Conservation (phyloP, 2,113 vertebrate species). For the Centropus unirufus region DNA sequence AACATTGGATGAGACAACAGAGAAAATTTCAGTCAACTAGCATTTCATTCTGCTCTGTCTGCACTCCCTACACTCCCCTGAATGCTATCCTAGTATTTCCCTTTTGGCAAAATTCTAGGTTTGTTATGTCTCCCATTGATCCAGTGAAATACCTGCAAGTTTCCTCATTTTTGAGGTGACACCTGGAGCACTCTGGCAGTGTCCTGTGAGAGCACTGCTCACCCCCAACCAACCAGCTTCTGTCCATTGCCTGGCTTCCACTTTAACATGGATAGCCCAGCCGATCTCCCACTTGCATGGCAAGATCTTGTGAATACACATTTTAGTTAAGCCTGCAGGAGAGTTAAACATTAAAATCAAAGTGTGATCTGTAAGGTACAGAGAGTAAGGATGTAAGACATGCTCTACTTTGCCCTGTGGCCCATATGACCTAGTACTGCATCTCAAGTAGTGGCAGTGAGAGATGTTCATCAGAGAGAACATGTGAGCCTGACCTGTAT, state of each 20-base stretch:
- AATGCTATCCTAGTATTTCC: background rate
- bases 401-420: background rate
- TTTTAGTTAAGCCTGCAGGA: background rate
- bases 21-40: slow-evolving; percentile 45
- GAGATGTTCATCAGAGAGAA: background rate
- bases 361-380: background rate
- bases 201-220: background rate
- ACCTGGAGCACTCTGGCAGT: background rate
- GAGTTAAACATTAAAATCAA: background rate
- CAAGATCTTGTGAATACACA: background rate
- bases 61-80: background rate
- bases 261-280: background rate
- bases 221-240: background rate
- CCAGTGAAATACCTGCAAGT: background rate
- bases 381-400: background rate
- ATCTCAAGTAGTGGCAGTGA: background rate
- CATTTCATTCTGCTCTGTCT: slow-evolving; percentile 47
- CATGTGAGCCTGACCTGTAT: background rate
- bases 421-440: background rate
- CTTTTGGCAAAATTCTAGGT: background rate
- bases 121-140: background rate
- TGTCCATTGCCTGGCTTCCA: background rate
- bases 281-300: background rate
- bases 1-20: slow-evolving; percentile 56
- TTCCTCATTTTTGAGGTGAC: background rate